Percentiles rank a stretch among this genome's conserved stretches.
phyloP scores from a whole-genome alignment of 92 coral and sea anemone genomes.

The Phenganax marumi region DNA sequence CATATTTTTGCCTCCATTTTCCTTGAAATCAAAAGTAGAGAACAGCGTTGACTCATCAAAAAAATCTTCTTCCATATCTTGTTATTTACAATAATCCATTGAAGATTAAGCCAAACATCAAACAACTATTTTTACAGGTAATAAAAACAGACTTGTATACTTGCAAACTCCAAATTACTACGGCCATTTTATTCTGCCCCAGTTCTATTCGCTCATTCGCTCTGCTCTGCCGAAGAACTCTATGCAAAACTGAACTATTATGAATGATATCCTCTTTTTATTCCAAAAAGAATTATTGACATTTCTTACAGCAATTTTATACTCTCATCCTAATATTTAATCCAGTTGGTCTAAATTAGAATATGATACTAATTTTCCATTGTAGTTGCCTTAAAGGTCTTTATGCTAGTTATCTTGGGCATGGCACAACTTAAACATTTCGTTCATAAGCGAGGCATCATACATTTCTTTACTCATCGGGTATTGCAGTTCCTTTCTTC shows the following conservation, averaged over 20 bases:
- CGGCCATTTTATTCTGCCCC: conserved; percentile 27
- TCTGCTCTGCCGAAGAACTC: background rate
- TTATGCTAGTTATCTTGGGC: background rate
- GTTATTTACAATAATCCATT: too few species aligned
- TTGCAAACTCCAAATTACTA: background rate
- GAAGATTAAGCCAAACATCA: background rate
- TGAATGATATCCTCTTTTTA: background rate
- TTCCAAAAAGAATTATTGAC: background rate
- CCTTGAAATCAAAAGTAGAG: conserved; percentile 66
- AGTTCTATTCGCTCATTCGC: background rate
- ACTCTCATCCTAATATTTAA: background rate
- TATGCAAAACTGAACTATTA: background rate
- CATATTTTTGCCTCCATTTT: conserved; percentile 27
- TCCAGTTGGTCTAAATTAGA: background rate
- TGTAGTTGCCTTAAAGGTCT: background rate
- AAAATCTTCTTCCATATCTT: conserved; percentile 32
- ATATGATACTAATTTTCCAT: background rate
- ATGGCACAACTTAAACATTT: conserved; percentile 29
- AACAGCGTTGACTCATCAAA: conserved; percentile 83
- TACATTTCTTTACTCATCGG: conserved; percentile 26
- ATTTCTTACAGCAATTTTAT: background rate
- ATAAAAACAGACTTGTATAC: background rate
- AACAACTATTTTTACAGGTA: background rate
- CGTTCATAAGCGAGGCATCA: conserved; percentile 30
- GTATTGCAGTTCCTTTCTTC: conserved; percentile 31